Evolutionary conservation across 2,888 invertebrate genomes (phyloP), one percentile per base, ranked within the genome.

Genomic region (Junonia oenone): DNA sequence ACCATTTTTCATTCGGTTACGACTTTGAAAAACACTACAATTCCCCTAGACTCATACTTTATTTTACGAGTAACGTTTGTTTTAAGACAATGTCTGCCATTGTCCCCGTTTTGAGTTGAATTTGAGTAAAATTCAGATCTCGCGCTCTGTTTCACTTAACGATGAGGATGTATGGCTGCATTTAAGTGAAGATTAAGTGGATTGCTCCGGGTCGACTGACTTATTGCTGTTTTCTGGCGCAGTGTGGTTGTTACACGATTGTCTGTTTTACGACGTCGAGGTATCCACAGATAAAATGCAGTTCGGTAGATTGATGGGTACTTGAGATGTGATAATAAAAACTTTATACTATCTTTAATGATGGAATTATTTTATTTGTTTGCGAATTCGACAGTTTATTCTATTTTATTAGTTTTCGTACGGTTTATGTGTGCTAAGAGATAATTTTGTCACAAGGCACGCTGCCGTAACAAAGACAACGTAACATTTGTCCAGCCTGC

Each of bases 151-250:
- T 61, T 56, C 58, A 53, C 55, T 55, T 61, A 53, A 56, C 45
- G 27, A 53, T 48, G 54, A 58, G 53, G 37, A 56, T 50, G 51
- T 56, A 59, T 56, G 15, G 46, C 43, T 38, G 48, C 58, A 52
- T 51, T 43, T 55, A 55, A 54, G 52, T 45, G 57, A 55, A 62
- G 60, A 60, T 60, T 62, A 57, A 58, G 62, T 56, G 58, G 58
- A 62, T 55, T 51, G 62, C 55, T 56, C 33, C 51, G 51, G 59
- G 58, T 56, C 55, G 50, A 31, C 51, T 60, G 58, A 60, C 58
- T 62, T 62, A 59, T 63, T 54, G 51, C 56, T 61, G 56, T 61
- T 61, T 61, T 58, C 58, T 58, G 58, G 61, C 51, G 53, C 56
- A 47, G 48, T 43, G 54, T 45, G 61, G 61, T 58, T 58, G 58